Evolutionary conservation across 2,888 invertebrate genomes (phyloP).

Genomic region (Eupithecia exiguata): DNA sequence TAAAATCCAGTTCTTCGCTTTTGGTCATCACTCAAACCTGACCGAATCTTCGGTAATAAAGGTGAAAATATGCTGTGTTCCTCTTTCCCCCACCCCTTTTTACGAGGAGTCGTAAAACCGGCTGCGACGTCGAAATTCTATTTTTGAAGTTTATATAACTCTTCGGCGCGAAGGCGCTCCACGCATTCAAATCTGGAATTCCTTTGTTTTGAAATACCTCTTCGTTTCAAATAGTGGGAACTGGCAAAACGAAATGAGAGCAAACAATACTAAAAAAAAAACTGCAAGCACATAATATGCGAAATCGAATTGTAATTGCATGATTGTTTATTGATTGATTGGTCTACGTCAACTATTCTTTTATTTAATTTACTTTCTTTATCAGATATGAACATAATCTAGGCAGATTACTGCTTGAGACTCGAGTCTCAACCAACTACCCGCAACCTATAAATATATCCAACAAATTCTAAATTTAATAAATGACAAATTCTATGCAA

Average conservation of each 20-base stretch:
- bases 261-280: too few species aligned
- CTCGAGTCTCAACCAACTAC: too few species aligned
- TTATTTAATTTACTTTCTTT: too few species aligned
- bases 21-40: slow-evolving; percentile 55
- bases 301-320: too few species aligned
- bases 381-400: too few species aligned
- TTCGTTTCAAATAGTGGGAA: slow-evolving; percentile 43
- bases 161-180: slow-evolving; percentile 51
- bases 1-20: slow-evolving; percentile 13
- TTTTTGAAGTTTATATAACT: slow-evolving; percentile 75
- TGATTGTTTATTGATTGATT: too few species aligned
- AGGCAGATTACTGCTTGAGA: too few species aligned
- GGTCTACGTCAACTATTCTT: too few species aligned
- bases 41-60: slow-evolving; percentile 64
- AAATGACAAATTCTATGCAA: too few species aligned
- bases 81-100: slow-evolving; percentile 62
- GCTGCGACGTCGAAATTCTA: slow-evolving; percentile 69
- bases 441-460: too few species aligned
- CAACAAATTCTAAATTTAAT: too few species aligned
- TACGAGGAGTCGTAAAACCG: slow-evolving; percentile 70
- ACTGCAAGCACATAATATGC: too few species aligned
- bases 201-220: slow-evolving; percentile 56
- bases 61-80: slow-evolving; percentile 68
- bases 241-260: neutral
- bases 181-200: slow-evolving; percentile 62